Percentiles rank a stretch among this genome's conserved stretches.
phyloP scores from a whole-genome alignment of 2,113 vertebrate species.

The Cyanistes caeruleus region DNA sequence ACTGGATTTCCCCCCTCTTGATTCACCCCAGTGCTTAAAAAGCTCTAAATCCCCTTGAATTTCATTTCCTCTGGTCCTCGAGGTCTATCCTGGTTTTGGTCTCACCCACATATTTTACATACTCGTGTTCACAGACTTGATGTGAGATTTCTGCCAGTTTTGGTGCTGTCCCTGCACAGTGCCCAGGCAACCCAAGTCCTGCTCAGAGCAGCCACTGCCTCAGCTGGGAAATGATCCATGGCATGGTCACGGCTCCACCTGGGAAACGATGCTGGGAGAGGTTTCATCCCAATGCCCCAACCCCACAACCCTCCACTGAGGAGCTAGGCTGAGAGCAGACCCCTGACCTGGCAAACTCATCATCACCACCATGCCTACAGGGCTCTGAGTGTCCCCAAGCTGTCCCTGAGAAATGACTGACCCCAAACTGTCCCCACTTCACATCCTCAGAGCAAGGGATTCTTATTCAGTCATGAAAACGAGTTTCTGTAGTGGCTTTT shows the following conservation, averaged over 20 bases:
- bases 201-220: not conserved
- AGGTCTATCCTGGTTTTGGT: not conserved
- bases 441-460: fast-evolving
- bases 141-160: not conserved
- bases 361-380: fast-evolving
- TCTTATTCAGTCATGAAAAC: not conserved
- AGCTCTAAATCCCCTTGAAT: not conserved
- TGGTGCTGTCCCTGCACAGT: fast-evolving
- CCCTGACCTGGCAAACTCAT: not conserved
- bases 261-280: fast-evolving
- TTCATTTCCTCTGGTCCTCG: not conserved
- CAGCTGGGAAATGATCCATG: not conserved
- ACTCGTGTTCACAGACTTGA: not conserved
- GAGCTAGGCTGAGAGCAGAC: not conserved
- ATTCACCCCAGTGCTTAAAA: not conserved
- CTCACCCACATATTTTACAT: not conserved
- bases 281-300: not conserved
- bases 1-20: not conserved
- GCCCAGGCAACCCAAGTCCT: fast-evolving
- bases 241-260: fast-evolving
- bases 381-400: not conserved
- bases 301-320: not conserved
- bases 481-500: not conserved
- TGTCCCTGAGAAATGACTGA: not conserved
- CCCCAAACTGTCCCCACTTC: not conserved